These are phyloP conservation scores for Nasonovia ribisnigri DNA, from an alignment of 2,888 invertebrate genomes.

Conservation along the genomic window DNA sequence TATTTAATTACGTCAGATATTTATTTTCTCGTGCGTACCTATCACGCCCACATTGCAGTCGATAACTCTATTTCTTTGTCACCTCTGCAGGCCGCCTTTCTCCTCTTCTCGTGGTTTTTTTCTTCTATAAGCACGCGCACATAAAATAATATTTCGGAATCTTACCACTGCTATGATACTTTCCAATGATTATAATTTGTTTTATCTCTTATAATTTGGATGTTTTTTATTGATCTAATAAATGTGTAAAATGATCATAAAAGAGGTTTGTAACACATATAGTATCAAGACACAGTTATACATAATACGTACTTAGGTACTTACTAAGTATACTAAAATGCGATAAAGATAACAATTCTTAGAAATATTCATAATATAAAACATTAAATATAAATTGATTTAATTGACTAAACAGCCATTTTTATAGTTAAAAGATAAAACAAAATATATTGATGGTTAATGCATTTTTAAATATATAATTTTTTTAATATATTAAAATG, in stretches of 20 bases:
- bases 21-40: not conserved
- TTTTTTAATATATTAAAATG: not conserved
- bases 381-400: no score
- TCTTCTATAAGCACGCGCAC: no score
- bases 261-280: not conserved
- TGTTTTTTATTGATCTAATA: not conserved
- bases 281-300: not conserved
- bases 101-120: not conserved
- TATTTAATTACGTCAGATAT: not conserved
- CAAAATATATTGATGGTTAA: not conserved
- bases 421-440: not conserved
- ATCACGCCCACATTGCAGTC: not conserved
- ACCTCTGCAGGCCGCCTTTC: not conserved
- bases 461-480: not conserved
- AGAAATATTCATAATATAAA: not conserved
- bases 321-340: not conserved
- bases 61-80: constrained; percentile 24
- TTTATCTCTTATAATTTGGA: not conserved
- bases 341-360: not conserved
- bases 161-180: not conserved
- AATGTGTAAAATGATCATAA: not conserved
- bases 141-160: not conserved
- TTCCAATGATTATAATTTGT: not conserved
- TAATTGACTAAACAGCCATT: not conserved
- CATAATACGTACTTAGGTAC: not conserved